These are phyloP conservation scores for Myzus persicae DNA, from an alignment of 1,140 invertebrate species.

Conservation along the genomic window DNA sequence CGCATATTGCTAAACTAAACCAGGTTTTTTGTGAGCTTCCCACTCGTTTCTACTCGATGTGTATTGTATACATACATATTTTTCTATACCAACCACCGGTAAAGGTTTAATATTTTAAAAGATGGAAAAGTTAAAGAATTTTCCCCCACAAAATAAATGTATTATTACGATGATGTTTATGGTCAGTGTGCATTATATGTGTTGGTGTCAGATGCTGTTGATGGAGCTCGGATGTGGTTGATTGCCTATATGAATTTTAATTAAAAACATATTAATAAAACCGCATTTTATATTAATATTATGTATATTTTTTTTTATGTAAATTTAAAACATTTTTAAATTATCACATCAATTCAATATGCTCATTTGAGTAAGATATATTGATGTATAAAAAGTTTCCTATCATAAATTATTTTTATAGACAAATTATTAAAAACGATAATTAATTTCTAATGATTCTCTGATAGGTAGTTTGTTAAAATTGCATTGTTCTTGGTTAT, in stretches of 20 bases:
- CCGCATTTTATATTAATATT: background rate
- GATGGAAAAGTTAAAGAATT: constrained; percentile 11
- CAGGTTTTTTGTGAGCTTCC: background rate
- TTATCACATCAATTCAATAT: constrained; percentile 36
- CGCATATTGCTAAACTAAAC: background rate
- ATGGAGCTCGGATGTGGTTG: constrained; percentile 41
- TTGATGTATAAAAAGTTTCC: background rate
- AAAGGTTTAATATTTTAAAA: background rate
- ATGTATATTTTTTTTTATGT: background rate
- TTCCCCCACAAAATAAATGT: background rate
- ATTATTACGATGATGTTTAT: constrained; percentile 19
- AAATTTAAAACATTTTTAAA: constrained; percentile 25
- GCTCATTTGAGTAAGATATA: background rate
- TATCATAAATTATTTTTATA: background rate
- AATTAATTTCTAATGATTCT: background rate
- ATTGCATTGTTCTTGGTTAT: background rate
- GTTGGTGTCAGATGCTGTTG: constrained; percentile 44
- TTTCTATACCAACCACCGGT: background rate
- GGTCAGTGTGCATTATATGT: background rate
- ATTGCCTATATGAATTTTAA: constrained; percentile 50
- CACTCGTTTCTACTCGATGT: background rate
- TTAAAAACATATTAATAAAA: constrained; percentile 46
- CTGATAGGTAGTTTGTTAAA: background rate
- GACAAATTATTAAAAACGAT: background rate
- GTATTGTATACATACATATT: background rate